These are phyloP conservation scores for Oreochromis mossambicus DNA, from an alignment of 2,797 vertebrate genomes.

Conservation along the genomic window DNA sequence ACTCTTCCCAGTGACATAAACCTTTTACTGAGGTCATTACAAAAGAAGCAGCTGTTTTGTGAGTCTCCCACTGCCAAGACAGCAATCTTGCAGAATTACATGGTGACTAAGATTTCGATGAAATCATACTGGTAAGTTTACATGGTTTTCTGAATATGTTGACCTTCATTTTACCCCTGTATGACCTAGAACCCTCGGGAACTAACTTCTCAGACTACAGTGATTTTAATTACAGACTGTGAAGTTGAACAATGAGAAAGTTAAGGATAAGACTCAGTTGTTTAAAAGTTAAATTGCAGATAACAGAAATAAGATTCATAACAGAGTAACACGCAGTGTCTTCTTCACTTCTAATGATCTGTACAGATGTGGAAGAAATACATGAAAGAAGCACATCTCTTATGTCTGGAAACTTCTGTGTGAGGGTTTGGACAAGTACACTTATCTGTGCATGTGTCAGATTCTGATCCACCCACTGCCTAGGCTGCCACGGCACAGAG, in stretches of 20 bases:
- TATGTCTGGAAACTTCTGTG: constrained; percentile 1
- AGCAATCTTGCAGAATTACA: constrained; percentile 5
- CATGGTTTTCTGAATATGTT: neutral
- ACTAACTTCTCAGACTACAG: neutral
- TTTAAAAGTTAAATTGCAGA: constrained; percentile 16
- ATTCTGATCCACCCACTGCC: neutral
- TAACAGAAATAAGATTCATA: constrained; percentile 34
- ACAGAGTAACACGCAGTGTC: neutral
- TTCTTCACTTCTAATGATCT: constrained; percentile 19
- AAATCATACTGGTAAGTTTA: constrained; percentile 1
- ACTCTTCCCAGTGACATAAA: constrained; percentile 9
- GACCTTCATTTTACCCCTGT: neutral
- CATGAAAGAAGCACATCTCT: neutral
- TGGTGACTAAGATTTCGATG: neutral
- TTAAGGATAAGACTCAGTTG: neutral
- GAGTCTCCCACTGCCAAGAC: constrained; percentile 19
- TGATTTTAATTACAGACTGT: neutral
- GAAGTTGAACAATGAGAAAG: neutral
- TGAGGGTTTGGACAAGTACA: neutral
- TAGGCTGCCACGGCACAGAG: neutral
- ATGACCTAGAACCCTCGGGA: neutral
- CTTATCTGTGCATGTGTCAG: neutral
- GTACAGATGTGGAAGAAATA: constrained; percentile 17
- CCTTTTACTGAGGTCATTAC: constrained; percentile 11
- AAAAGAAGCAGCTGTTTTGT: constrained; percentile 44